Percentiles rank a stretch among this genome's conserved stretches.
phyloP scores from a whole-genome alignment of 1,140 invertebrate genomes.

The Drosophila serrata region DNA sequence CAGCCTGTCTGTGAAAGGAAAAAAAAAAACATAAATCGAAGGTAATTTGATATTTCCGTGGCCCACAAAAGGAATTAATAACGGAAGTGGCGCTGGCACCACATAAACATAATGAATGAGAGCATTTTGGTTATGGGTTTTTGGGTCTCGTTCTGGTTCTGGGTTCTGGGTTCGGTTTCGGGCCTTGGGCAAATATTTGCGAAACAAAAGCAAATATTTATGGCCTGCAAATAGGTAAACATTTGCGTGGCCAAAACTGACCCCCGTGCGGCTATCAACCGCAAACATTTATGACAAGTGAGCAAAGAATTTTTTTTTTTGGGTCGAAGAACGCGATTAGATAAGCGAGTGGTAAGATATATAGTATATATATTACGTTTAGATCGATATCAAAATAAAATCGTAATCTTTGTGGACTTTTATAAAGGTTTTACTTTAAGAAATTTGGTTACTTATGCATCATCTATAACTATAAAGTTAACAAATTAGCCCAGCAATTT shows the following conservation, averaged over 20 bases:
- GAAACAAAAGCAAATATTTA: conserved; percentile 66
- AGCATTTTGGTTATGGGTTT: conserved; percentile 19
- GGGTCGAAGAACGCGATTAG: conserved; percentile 33
- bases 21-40: conserved; percentile 30
- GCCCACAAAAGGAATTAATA: conserved; percentile 67
- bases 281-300: conserved; percentile 28
- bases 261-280: conserved; percentile 1
- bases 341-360: conserved; percentile 43
- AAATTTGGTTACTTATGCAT: background rate
- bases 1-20: conserved; percentile 87
- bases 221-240: conserved; percentile 67
- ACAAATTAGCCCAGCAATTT: background rate
- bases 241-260: conserved; percentile 42
- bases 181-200: conserved; percentile 24
- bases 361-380: background rate
- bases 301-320: conserved; percentile 11
- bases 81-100: conserved; percentile 62
- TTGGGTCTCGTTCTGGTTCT: conserved; percentile 1
- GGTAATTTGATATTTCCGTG: conserved; percentile 75
- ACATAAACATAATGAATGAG: conserved; percentile 49
- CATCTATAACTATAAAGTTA: background rate
- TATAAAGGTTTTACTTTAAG: background rate
- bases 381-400: background rate
- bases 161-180: background rate
- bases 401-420: too few species aligned